Evolutionary conservation across 2,888 invertebrate species (phyloP), one percentile per base, ranked within the genome.

Genomic region (Hypolimnas misippus): DNA sequence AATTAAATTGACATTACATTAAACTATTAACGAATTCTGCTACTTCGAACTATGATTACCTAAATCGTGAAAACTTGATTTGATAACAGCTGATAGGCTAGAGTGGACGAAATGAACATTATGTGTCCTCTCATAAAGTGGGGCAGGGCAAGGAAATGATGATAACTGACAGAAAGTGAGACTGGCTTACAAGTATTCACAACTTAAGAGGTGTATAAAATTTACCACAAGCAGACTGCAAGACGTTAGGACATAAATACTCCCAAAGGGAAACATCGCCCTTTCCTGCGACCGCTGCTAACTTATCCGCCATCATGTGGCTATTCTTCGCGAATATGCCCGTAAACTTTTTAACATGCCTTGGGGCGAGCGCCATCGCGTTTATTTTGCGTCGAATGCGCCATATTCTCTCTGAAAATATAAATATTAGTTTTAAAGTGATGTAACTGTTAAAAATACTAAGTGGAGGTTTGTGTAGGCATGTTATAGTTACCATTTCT

Each of bases 321-420:
- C 79, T 79, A 46, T 80, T 78, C 2, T 69, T 68, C 1, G 73
- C 65, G 54, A 82, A 81, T n/a, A 83, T 71, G 1, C 73, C 62
- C 2, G 72, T 66, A 46, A 79, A 83, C 14, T 72, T 70, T 8
- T 73, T 66, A 8, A 83, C 63, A 40, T 79, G 77, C 57, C 76
- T 81, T 0, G 71, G 73, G 0, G 73, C 73, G 60, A 83, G 81
- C 1, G 76, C 75, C 1, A 82, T 79, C 0, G 77, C 74, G 0
- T 84, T 52, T 14, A 79, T 59, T 44, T 83, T 84, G 1, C 84
- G 80, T 12, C 84, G 79, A 2, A 78, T 76, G 12, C 81, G 78
- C 84, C 85, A 84, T 12, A 79, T 77, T 12, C 73, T 63, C 5
- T 78, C 84, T 84, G 42, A 19, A 33, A 60, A 42, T 14, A 49